These are phyloP conservation scores for Martes flavigula DNA, from an alignment of 2,797 vertebrate species.

Conservation along the genomic window DNA sequence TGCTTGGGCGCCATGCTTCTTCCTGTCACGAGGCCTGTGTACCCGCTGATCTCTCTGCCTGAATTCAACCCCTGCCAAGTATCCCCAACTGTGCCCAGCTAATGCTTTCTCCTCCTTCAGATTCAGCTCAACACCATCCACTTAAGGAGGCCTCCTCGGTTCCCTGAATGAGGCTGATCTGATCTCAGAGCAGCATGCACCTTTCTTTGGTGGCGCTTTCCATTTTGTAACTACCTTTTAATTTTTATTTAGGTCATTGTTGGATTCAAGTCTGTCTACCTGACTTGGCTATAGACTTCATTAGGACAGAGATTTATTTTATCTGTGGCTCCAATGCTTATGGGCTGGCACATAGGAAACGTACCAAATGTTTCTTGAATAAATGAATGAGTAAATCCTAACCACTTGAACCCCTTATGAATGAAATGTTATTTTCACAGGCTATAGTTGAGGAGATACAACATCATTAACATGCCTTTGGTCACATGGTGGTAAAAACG, in stretches of 20 bases:
- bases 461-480: background rate
- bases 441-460: background rate
- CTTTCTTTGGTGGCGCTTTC: background rate
- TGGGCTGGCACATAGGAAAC: background rate
- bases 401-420: background rate
- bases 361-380: background rate
- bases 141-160: background rate
- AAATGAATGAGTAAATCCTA: background rate
- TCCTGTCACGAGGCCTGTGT: background rate
- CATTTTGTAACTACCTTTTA: background rate
- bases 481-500: background rate
- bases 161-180: background rate
- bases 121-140: background rate
- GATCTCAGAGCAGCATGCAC: background rate
- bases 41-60: background rate
- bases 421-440: background rate
- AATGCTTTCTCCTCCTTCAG: background rate
- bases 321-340: background rate
- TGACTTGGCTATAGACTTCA: background rate
- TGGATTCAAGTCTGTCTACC: background rate
- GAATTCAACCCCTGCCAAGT: background rate
- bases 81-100: background rate
- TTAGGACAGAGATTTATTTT: background rate
- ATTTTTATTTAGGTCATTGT: background rate
- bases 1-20: background rate